phyloP scores from a whole-genome alignment of 1,140 invertebrate genomes.

The Pogonognathellus flavescens region DNA sequence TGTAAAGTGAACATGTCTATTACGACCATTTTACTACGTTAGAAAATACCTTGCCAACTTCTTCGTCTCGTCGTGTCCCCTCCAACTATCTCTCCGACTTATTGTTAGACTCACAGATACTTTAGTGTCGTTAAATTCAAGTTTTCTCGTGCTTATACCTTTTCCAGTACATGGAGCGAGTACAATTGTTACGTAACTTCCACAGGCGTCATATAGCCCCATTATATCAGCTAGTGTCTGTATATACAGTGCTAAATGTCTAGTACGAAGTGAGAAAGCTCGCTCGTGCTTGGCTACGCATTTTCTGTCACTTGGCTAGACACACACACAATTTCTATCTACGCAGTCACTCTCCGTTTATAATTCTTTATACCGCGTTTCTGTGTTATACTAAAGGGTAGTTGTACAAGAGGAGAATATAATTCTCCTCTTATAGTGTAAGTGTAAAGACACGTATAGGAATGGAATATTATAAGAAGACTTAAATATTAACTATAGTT shows the following conservation, averaged over 20 bases:
- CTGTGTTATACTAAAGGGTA: no score
- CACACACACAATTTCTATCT: background rate
- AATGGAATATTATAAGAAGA: background rate
- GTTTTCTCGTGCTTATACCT: conserved; percentile 14
- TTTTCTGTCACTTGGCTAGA: conserved; percentile 33
- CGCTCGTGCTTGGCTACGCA: conserved; percentile 34
- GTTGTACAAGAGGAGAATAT: no score
- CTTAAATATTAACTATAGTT: conserved; percentile 1
- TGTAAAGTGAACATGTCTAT: background rate
- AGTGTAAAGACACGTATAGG: no score
- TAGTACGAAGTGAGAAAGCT: conserved; percentile 15
- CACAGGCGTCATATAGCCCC: background rate
- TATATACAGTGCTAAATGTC: conserved; percentile 31
- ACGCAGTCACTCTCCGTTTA: no score
- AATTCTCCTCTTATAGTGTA: no score
- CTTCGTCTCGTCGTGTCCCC: no score
- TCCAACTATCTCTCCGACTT: background rate
- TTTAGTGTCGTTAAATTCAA: conserved; percentile 11
- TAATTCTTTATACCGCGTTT: no score
- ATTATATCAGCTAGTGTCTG: background rate
- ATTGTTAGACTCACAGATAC: conserved; percentile 18
- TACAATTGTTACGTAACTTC: background rate
- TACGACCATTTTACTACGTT: background rate
- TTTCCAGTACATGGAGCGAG: background rate
- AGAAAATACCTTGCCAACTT: no score